A percentile compares a stretch with the other conserved stretches of the same genome.
Evolutionary conservation across 2,888 invertebrate genomes (phyloP).

Genomic region (Epicampocera succincta): DNA sequence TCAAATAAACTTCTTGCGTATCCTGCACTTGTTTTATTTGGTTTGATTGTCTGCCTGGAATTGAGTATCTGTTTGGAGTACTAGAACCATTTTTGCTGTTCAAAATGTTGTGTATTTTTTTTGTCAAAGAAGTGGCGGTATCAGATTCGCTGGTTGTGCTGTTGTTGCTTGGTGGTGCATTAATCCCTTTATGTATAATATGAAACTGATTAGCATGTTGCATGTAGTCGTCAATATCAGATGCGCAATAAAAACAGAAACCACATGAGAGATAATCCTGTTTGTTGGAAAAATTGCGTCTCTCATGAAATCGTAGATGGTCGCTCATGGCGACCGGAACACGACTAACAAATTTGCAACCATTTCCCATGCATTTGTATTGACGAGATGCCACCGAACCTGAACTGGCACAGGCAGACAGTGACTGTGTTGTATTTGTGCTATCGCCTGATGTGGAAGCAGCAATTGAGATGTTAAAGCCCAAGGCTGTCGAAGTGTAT

Average conservation of each 20-base stretch:
- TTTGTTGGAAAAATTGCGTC: constrained; percentile 71
- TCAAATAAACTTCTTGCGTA: constrained; percentile 44
- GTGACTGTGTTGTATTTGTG: constrained; percentile 1
- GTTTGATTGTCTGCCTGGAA: not conserved
- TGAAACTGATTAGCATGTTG: constrained; percentile 74
- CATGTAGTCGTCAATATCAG: constrained; percentile 74
- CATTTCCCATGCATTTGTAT: constrained; percentile 75
- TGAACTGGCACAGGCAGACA: constrained; percentile 9
- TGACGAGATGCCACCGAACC: constrained; percentile 57
- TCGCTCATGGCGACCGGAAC: constrained; percentile 75
- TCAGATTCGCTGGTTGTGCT: constrained; percentile 11
- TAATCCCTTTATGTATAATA: constrained; percentile 62
- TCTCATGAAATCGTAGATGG: constrained; percentile 76
- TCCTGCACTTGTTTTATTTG: constrained; percentile 34
- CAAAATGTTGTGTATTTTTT: constrained; percentile 74
- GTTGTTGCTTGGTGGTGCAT: not conserved
- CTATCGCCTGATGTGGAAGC: constrained; percentile 26
- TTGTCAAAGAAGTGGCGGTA: constrained; percentile 62
- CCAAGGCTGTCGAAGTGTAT: constrained; percentile 48
- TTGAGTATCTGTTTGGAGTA: not conserved
- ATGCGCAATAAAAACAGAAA: constrained; percentile 72
- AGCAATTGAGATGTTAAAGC: constrained; percentile 73
- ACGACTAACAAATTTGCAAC: constrained; percentile 74
- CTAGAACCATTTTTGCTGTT: constrained; percentile 22
- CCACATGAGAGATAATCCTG: constrained; percentile 75